Base-by-base conservation (phyloP, 2,888 invertebrate species). In the Drosophila neonasuta region DNA sequence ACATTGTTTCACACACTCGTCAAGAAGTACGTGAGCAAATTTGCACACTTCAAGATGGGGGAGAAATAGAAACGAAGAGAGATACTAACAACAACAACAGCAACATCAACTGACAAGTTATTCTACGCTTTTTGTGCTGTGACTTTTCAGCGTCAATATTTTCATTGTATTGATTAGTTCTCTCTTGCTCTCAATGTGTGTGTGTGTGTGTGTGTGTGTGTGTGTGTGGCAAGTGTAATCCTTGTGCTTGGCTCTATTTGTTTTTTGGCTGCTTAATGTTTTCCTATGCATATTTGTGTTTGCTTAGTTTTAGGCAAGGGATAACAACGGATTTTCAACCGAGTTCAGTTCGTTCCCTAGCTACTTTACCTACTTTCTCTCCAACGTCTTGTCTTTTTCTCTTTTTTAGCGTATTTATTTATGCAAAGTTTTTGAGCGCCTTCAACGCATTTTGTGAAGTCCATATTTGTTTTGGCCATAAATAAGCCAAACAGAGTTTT, bases 121-220 rank as follows among this genome's bases (percentile, higher is more conserved):
- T 39, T 63, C 42, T 48, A 24, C 34, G 41, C 59, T 48, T 52
- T 68, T 70, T 46, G 57, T 46, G 54, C 69, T 71, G 39, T 87
- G 87, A 82, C 86, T 86, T 82, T 81, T 79, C 63, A 71, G 57
- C 79, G 71, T 81, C 85, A 81, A 81, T 81, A 85, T 81, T 81
- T 84, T 81, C 69, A 71, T 84, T 73, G 82, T 76, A 81, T 81
- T 87, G 81, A 81, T 81, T 81, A 81, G 76, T 76, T 81, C 32
- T 76, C 57, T 41, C 29, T 17, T n/a, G 15, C 44, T 9, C 39
- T n/a, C 32, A 39, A 20, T 10, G 30, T 49, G 34, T 9, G 9
- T 30, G 5, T 34, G 34, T n/a, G 10, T 11, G 34, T 11, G 34
- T n/a, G n/a, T n/a, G n/a, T n/a, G n/a, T n/a, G n/a, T 2, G 20